phyloP scores from a whole-genome alignment of 2,888 invertebrate genomes.

The Polydrusus tereticollis region DNA sequence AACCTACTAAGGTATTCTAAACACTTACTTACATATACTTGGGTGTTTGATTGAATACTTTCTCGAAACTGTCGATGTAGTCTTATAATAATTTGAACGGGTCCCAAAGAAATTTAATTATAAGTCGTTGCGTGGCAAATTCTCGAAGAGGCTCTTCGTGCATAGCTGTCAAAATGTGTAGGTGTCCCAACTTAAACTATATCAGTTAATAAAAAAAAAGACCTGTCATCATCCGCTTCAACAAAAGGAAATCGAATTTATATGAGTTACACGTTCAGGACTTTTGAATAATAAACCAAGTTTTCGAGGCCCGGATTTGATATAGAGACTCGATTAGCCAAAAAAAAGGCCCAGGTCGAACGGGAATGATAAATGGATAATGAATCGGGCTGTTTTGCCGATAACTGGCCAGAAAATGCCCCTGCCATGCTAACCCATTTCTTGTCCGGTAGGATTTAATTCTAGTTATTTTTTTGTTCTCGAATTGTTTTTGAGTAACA shows the following conservation, averaged over 20 bases:
- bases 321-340: slow-evolving; percentile 15
- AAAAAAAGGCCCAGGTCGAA: slow-evolving; percentile 18
- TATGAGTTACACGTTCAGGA: neutral
- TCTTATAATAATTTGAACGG: no score
- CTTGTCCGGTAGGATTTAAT: slow-evolving; percentile 27
- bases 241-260: neutral
- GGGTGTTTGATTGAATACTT: no score
- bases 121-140: no score
- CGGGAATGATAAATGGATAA: slow-evolving; percentile 54
- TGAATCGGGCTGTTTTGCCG: slow-evolving; percentile 51
- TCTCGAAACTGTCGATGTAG: no score
- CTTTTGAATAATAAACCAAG: slow-evolving; percentile 18
- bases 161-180: no score
- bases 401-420: slow-evolving; percentile 43
- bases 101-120: no score
- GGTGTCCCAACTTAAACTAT: no score
- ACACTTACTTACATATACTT: no score
- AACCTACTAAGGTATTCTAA: no score
- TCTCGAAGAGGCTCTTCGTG: no score
- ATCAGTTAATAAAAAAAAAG: no score
- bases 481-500: neutral
- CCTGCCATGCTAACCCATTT: slow-evolving; percentile 32
- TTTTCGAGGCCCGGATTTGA: slow-evolving; percentile 8
- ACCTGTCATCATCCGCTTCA: neutral
- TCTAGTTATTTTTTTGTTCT: neutral